Evolutionary conservation across 1,140 invertebrate species (phyloP).

Genomic region (Drosophila quadrilineata): DNA sequence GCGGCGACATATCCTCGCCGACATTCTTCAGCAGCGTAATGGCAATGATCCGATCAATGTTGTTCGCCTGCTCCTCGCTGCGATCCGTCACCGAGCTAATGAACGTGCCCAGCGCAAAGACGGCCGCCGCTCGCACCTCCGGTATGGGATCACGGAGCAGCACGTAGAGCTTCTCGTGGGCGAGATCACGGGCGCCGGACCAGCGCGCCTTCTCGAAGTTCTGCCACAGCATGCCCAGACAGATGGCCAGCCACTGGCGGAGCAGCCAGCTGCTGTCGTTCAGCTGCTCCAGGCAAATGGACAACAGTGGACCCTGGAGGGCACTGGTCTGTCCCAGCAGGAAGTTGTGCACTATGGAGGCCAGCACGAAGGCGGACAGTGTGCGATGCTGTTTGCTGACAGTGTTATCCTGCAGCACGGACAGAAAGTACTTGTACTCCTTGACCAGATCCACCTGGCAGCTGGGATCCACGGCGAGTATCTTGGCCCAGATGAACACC

Average conservation of each 20-base stretch:
- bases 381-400: conserved; percentile 92
- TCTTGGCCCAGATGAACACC: conserved; percentile 99
- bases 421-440: conserved; percentile 97
- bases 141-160: conserved; percentile 91
- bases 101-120: conserved; percentile 97
- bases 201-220: conserved; percentile 96
- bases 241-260: conserved; percentile 95
- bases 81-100: conserved; percentile 91
- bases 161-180: conserved; percentile 95
- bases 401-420: conserved; percentile 91
- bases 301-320: conserved; percentile 92
- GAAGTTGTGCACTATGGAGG: conserved; percentile 95
- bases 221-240: conserved; percentile 95
- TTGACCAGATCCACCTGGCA: conserved; percentile 98
- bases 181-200: conserved; percentile 97
- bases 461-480: conserved; percentile 96
- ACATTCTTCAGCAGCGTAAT: conserved; percentile 91
- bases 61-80: conserved; percentile 95
- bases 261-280: conserved; percentile 85
- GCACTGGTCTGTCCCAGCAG: conserved; percentile 93
- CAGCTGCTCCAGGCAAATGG: conserved; percentile 93
- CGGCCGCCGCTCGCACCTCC: conserved; percentile 94
- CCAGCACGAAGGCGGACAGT: conserved; percentile 94
- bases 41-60: conserved; percentile 94
- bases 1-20: conserved; percentile 90